A percentile compares a stretch with the other conserved stretches of the same genome.
Evolutionary conservation across 2,113 vertebrate species (phyloP).

Genomic region (Potamarius usumacintae): DNA sequence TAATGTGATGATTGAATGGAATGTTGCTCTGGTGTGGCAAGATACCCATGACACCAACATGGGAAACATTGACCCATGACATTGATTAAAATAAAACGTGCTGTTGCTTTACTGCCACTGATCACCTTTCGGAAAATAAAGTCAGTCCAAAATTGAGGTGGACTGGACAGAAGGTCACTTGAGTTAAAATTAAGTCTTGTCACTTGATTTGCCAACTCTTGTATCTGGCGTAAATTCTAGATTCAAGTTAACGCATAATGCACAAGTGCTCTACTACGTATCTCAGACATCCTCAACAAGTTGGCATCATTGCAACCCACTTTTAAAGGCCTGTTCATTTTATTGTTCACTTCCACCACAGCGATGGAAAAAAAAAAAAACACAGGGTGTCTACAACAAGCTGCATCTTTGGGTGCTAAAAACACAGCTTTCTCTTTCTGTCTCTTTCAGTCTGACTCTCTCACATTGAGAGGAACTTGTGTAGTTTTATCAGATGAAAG

Average conservation of each 20-base stretch:
- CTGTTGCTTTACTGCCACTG: not conserved
- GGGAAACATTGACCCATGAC: not conserved
- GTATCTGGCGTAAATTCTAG: not conserved
- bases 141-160: not conserved
- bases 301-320: too few species aligned
- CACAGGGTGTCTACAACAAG: not conserved
- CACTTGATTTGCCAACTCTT: not conserved
- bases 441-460: slow-evolving; percentile 1
- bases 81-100: not conserved
- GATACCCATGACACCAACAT: not conserved
- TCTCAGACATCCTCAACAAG: not conserved
- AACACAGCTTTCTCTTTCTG: not conserved
- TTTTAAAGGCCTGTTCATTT: not conserved
- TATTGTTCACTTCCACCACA: not conserved
- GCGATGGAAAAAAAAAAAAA: not conserved
- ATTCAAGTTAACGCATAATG: too few species aligned
- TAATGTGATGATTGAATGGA: not conserved
- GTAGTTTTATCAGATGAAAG: not conserved
- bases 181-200: not conserved
- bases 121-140: not conserved
- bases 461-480: not conserved
- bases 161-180: not conserved
- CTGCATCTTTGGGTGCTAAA: not conserved
- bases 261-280: too few species aligned
- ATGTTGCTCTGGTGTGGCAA: too few species aligned